These are phyloP conservation scores for Anas platyrhynchos DNA, from an alignment of 2,113 vertebrate genomes.

Conservation along the genomic window DNA sequence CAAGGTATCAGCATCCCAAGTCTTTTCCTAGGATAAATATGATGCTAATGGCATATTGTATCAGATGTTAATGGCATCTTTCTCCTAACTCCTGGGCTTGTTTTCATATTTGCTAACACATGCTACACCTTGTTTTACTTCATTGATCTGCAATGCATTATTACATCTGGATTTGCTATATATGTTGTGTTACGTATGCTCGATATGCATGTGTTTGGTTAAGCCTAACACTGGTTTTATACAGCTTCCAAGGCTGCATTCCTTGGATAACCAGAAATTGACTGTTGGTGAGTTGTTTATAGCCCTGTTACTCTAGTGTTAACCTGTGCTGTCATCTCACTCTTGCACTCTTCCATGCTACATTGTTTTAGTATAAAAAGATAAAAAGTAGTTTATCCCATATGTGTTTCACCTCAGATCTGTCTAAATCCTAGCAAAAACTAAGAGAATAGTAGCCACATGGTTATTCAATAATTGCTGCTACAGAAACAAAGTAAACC, in stretches of 20 bases:
- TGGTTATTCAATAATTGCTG: neutral
- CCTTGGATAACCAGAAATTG: neutral
- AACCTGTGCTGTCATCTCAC: neutral
- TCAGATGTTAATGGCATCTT: neutral
- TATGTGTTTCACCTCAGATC: neutral
- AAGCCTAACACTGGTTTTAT: neutral
- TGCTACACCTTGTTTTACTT: neutral
- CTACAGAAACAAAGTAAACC: neutral
- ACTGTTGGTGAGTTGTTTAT: neutral
- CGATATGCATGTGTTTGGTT: neutral
- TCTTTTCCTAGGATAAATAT: neutral
- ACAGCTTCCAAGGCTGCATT: neutral
- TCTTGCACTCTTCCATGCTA: neutral
- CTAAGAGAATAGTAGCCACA: neutral
- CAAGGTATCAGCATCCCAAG: neutral
- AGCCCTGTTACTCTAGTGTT: neutral
- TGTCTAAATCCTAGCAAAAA: neutral
- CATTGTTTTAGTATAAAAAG: neutral
- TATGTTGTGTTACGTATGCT: neutral
- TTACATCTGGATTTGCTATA: neutral
- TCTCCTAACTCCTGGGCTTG: neutral
- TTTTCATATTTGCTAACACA: neutral
- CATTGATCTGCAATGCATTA: neutral
- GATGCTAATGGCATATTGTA: neutral
- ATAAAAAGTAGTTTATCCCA: neutral